Evolutionary conservation across 2,113 vertebrate species (phyloP), one percentile per base, ranked within the genome.

Genomic region (Periophthalmodon schlosseri): DNA sequence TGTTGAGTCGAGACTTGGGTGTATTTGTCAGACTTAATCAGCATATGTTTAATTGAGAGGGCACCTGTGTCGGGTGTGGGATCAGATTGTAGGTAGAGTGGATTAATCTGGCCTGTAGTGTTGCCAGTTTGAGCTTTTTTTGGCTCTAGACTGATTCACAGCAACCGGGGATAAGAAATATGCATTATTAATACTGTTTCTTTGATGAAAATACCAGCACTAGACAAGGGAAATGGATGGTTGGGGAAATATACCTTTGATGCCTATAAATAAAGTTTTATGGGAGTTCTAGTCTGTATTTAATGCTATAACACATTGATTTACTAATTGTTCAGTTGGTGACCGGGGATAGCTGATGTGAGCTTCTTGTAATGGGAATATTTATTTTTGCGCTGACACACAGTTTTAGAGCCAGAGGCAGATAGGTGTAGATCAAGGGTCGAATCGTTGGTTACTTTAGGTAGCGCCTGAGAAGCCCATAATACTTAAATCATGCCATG

Each of bases 1-100:
- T 50, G 54, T 33, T 76, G 71, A 67, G 74, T 12, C 46, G 69
- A 86, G 21, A 0, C 68, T 50, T 28, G 5, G 47, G 66, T 71
- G 13, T 16, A 12, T 73, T 44, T 39, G 52, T 77, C 56, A 67
- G 69, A 57, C 49, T 69, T 34, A 16, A 71, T 67, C 54, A 2
- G 76, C 81, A 73, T 83, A 81, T 84, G 69, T 83, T 80, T 78
- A 67, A 83, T 82, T 84, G 69, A 83, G 78, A 83, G 2, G 3
- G 73, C 73, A 75, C 66, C 81, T 50, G 64, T 73, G 79, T 74
- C 46, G 52, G 21, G 61, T 73, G 72, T 68, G 2, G 36, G 58
- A 82, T 84, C 77, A 75, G 70, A 80, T 79, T 87, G 70, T 76
- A 10, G 15, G 56, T 56, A 68, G 77, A 80, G 39, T 83, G 68